Percentiles rank a stretch among this genome's conserved stretches.
Conservation (phyloP, 1,140 invertebrate species). For the Asbolus verrucosus region DNA sequence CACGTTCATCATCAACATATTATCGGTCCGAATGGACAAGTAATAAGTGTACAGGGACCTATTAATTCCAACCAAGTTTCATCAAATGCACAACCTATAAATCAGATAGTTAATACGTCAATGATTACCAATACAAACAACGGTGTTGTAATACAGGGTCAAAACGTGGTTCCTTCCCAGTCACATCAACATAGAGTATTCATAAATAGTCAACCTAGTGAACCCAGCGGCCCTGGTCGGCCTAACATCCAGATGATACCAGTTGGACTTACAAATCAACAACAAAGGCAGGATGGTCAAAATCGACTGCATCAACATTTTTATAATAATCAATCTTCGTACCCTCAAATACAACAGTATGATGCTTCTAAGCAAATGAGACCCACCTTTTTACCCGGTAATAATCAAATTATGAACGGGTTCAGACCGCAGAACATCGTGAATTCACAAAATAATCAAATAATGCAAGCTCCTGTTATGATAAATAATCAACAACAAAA, state of each 20-base stretch:
- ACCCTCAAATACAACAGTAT: constrained; percentile 59
- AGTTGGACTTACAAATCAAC: constrained; percentile 53
- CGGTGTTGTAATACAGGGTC: constrained; percentile 53
- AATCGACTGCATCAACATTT: constrained; percentile 64
- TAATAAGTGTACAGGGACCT: constrained; percentile 68
- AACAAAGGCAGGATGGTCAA: constrained; percentile 60
- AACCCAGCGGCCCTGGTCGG: constrained; percentile 62
- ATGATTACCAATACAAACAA: constrained; percentile 44
- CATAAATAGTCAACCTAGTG: constrained; percentile 61
- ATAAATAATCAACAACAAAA: constrained; percentile 48
- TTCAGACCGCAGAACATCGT: constrained; percentile 48
- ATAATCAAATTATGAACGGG: constrained; percentile 56
- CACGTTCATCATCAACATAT: constrained; percentile 65
- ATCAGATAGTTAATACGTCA: constrained; percentile 44
- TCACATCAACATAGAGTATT: constrained; percentile 56
- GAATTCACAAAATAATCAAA: constrained; percentile 55
- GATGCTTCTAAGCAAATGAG: constrained; percentile 68
- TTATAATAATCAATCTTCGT: constrained; percentile 54
- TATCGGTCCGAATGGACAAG: constrained; percentile 69
- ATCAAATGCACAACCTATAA: too few species aligned
- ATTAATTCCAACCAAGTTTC: constrained; percentile 49
- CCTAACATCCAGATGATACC: constrained; percentile 61
- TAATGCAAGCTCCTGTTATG: constrained; percentile 45
- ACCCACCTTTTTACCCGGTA: constrained; percentile 64
- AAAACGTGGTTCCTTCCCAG: constrained; percentile 51